A percentile compares a stretch with the other conserved stretches of the same genome.
Conservation (phyloP, 2,797 vertebrate genomes). For the Aeoliscus strigatus region DNA sequence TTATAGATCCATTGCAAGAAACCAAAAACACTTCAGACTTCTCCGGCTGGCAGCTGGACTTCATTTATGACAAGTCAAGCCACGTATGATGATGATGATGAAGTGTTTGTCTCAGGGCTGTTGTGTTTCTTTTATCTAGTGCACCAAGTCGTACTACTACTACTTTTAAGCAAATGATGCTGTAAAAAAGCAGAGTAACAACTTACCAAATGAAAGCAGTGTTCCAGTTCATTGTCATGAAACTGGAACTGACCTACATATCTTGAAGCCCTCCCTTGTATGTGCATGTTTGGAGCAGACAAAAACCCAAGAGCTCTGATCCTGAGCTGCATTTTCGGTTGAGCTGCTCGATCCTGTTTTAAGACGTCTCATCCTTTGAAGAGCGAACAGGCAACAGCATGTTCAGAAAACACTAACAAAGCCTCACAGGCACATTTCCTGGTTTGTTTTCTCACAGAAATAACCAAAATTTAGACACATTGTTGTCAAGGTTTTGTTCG, state of each 20-base stretch:
- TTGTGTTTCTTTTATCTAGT: no score
- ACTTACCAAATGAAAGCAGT: background rate
- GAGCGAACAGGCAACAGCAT: conserved; percentile 43
- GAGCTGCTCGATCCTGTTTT: conserved; percentile 33
- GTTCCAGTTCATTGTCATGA: conserved; percentile 30
- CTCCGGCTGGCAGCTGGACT: conserved; percentile 15
- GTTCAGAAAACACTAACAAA: conserved; percentile 32
- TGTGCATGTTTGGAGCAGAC: conserved; percentile 19
- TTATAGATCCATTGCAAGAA: no score
- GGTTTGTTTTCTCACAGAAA: conserved; percentile 5
- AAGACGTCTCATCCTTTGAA: conserved; percentile 41
- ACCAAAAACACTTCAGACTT: conserved; percentile 17
- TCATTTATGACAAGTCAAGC: no score
- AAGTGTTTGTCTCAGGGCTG: no score
- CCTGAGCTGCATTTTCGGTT: conserved; percentile 23
- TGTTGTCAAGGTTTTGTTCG: conserved; percentile 8
- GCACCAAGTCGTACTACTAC: no score
- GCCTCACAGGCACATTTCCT: conserved; percentile 8
- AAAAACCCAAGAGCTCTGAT: conserved; percentile 51
- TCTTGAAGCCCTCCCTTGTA: conserved; percentile 21
- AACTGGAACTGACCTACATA: conserved; percentile 24
- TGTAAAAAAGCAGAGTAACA: no score
- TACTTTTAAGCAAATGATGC: no score
- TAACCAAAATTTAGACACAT: conserved; percentile 3
- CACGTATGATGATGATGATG: conserved; percentile 12